Evolutionary conservation across 2,797 vertebrate species (phyloP), one percentile per base, ranked within the genome.

Genomic region (Chaunax sp.): DNA sequence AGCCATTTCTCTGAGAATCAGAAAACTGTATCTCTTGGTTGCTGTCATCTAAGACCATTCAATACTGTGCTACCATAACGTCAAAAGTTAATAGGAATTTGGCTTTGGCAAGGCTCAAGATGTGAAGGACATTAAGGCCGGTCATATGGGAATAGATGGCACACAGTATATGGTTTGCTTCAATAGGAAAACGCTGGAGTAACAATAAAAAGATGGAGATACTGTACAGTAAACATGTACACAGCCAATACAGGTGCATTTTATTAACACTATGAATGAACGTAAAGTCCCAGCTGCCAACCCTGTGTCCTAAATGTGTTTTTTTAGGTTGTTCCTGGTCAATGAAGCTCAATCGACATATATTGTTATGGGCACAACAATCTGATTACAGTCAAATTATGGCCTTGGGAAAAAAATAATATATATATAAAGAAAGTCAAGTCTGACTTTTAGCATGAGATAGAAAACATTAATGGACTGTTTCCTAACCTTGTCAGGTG

Each of bases 1-100:
- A 89, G 84, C 84, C 68, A 87, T 89, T 90, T 89, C 84, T 88
- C 73, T 78, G 82, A 84, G 84, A 91, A 88, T 90, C 89, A 89
- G 72, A 85, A 88, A 84, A 87, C 74, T 86, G 84, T 83, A 88
- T 91, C 88, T 80, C 73, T 70, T 73, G 38, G 75, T 68, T 23
- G 22, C 72, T 62, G 81, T 76, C 87, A 80, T 75, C 84, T 73
- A 87, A 85, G 77, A 83, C 82, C 82, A 87, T 87, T 59, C 85
- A 83, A 28, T 50, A 47, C 57, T 19, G 66, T 2, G 69, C 65
- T 23, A 30, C 70, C 70, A 76, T 76, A 75, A 72, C 51, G 22
- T 22, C 72, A 28, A 44, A 19, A 75, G 76, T 77, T 82, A 74
- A 81, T 80, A 52, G 67, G 80, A 86, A 78, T 82, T 43, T 76